A percentile compares a stretch with the other conserved stretches of the same genome.
Conservation (phyloP, 2,113 vertebrate species). For the Vanacampus margaritifer region DNA sequence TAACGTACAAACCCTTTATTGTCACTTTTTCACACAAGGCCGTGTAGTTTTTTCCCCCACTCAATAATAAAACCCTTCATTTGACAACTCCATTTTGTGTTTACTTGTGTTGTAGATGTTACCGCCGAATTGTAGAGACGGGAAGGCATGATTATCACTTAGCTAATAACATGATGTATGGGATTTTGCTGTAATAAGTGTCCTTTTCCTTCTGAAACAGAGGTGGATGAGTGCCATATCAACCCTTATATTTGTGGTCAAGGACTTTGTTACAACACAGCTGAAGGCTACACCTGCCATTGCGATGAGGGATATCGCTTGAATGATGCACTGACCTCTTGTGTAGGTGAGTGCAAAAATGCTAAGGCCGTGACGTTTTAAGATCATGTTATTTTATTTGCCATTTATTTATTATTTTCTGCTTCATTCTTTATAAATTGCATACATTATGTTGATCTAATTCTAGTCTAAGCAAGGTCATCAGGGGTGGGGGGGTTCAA, state of each 20-base stretch:
- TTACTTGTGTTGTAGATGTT: too few relatives aligned
- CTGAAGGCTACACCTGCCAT: conserved; percentile 86
- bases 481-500: too few relatives aligned
- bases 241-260: conserved; percentile 89
- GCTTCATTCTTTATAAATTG: too few relatives aligned
- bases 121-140: too few relatives aligned
- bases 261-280: conserved; percentile 88
- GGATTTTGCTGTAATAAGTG: neutral
- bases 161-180: neutral
- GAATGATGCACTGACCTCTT: conserved; percentile 77
- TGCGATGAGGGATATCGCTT: conserved; percentile 83
- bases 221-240: conserved; percentile 91
- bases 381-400: neutral
- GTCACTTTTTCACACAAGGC: too few relatives aligned
- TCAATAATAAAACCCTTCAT: too few relatives aligned
- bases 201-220: conserved; percentile 53
- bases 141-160: neutral
- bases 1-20: too few relatives aligned
- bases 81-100: too few relatives aligned
- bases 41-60: too few relatives aligned
- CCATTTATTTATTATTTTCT: neutral
- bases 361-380: conserved; percentile 1
- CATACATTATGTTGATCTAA: too few relatives aligned
- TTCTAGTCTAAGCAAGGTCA: too few relatives aligned
- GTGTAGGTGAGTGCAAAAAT: conserved; percentile 79